phyloP scores from a whole-genome alignment of 2,888 invertebrate genomes.

The Cheilosia impressa region DNA sequence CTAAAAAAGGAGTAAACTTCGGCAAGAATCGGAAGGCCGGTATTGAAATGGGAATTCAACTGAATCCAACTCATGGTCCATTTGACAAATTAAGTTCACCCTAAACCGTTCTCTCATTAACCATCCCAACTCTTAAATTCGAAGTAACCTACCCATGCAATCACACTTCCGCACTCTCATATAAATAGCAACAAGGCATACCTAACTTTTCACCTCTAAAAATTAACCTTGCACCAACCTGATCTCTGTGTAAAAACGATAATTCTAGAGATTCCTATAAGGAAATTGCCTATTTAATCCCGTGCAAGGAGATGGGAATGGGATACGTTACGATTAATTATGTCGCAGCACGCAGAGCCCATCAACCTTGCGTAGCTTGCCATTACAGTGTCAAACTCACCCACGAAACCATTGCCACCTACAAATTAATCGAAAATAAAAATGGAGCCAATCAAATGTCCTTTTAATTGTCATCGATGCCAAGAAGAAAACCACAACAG shows the following conservation, averaged over 20 bases:
- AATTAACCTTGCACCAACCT: not conserved
- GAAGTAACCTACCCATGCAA: not conserved
- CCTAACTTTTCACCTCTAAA: not conserved
- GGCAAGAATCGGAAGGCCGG: too few relatives aligned
- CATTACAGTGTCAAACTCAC: too few relatives aligned
- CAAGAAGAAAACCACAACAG: not conserved
- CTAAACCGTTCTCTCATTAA: not conserved
- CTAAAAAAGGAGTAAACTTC: too few relatives aligned
- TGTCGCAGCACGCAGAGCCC: not conserved
- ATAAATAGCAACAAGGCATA: too few relatives aligned
- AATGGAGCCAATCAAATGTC: not conserved
- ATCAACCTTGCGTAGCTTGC: not conserved
- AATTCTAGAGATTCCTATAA: not conserved
- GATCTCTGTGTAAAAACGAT: not conserved
- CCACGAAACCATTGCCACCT: too few relatives aligned
- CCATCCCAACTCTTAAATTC: not conserved
- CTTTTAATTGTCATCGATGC: conserved; percentile 19
- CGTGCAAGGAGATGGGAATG: not conserved
- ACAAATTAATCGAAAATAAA: too few relatives aligned
- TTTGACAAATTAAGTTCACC: not conserved
- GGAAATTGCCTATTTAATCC: conserved; percentile 10
- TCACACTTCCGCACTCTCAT: not conserved
- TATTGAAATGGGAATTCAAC: too few relatives aligned
- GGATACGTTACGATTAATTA: conserved; percentile 15
- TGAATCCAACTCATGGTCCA: too few relatives aligned